Evolutionary conservation across 2,113 vertebrate species (phyloP), one percentile per base, ranked within the genome.

Genomic region (Verasper variegatus): DNA sequence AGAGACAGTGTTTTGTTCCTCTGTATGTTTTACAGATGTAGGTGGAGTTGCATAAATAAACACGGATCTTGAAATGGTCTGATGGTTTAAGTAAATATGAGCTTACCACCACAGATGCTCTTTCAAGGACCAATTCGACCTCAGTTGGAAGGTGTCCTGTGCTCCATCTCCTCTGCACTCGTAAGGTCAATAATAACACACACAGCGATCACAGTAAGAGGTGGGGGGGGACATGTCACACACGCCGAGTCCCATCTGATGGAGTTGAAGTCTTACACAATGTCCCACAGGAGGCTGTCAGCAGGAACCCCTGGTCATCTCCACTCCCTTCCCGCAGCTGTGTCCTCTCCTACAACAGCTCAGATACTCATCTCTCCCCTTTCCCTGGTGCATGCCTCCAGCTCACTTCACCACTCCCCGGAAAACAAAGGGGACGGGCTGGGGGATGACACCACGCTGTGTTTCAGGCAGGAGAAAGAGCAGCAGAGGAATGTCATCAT

Each of bases 21-120:
- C 35, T 37, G 35, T 37, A 37, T 37, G 35, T 37, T 37, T 37
- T 37, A 37, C 35, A 37, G 8, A 10, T 37, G 2, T 37, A 2
- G 40, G 10, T 42, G 40, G 40, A 42, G 11, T 42, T 42, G 11
- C 40, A 42, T 42, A 13, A 42, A 42, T 13, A 42, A 42, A 42
- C 3, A 42, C 12, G 10, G 3, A 13, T 3, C 40, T 42, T 42
- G 40, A 14, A n/a, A 17, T 61, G 23, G 59, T 3, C 2, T 24
- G 13, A 11, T 21, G 14, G 10, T 42, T 49, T 20, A 18, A 14
- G 24, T 61, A 62, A 14, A 4, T 13, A 0, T 67, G 40, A 40
- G 12, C 89, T 86, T 89, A 88, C 89, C 91, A 70, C 11, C 7
- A 31, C 21, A 63, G 55, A 63, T 37, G 58, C 11, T 0, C 23